Conservation (phyloP, 2,797 vertebrate species). For the Oceanodroma leucorhoa region DNA sequence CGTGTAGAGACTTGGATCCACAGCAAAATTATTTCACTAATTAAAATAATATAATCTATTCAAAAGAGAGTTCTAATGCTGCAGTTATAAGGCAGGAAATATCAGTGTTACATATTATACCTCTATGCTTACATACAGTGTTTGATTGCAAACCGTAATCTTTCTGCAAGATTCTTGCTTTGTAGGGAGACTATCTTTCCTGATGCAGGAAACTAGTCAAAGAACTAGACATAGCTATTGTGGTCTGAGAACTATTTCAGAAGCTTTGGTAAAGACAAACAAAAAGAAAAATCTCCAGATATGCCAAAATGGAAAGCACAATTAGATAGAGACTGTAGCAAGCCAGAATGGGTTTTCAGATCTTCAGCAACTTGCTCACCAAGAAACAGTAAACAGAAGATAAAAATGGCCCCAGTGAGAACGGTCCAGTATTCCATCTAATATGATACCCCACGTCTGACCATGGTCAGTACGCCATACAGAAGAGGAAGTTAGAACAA, state of each 20-base stretch:
- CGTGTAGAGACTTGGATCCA: background rate
- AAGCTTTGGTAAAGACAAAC: background rate
- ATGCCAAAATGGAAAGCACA: background rate
- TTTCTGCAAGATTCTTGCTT: background rate
- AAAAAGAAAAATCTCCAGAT: background rate
- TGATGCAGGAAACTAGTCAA: background rate
- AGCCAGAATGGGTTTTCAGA: background rate
- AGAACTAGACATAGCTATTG: background rate
- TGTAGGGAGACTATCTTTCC: background rate
- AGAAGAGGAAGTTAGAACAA: background rate
- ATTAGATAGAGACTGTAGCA: background rate
- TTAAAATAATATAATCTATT: background rate
- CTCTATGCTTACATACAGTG: background rate
- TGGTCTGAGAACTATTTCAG: background rate
- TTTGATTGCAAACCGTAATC: background rate
- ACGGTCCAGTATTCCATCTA: background rate
- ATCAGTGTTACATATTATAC: background rate
- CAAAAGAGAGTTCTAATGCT: background rate
- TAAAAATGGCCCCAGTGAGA: background rate
- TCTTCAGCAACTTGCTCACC: background rate
- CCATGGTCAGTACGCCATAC: background rate
- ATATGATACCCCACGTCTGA: background rate
- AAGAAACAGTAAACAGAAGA: background rate
- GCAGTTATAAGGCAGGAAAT: background rate
- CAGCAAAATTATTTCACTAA: background rate